Evolutionary conservation across 2,888 invertebrate genomes (phyloP).

Genomic region (Meloe dianella): DNA sequence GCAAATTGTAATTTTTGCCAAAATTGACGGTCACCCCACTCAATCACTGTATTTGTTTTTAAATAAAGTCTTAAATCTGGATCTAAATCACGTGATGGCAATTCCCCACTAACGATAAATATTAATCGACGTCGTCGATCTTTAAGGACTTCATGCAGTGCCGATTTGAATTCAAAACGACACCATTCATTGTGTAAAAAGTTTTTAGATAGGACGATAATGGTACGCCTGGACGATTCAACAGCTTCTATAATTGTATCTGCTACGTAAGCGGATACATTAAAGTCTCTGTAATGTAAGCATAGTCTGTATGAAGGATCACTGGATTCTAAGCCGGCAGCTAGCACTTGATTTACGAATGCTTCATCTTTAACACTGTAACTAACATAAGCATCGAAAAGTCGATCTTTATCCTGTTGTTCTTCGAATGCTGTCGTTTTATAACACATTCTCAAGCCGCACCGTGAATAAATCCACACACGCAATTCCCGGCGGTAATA

Average conservation of each 20-base stretch:
- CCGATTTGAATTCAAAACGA: slow-evolving; percentile 92
- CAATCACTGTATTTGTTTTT: slow-evolving; percentile 89
- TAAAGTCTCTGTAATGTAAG: slow-evolving; percentile 90
- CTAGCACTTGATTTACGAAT: slow-evolving; percentile 87
- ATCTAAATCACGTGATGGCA: slow-evolving; percentile 88
- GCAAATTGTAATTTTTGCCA: slow-evolving; percentile 95
- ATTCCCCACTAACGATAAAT: slow-evolving; percentile 87
- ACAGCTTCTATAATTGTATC: slow-evolving; percentile 94
- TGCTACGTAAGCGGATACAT: slow-evolving; percentile 85
- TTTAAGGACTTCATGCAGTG: slow-evolving; percentile 88
- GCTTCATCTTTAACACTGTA: slow-evolving; percentile 93
- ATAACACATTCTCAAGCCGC: slow-evolving; percentile 86
- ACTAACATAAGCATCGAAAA: slow-evolving; percentile 94
- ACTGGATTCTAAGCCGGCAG: slow-evolving; percentile 83
- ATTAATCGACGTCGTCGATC: slow-evolving; percentile 86
- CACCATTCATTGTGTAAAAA: slow-evolving; percentile 96
- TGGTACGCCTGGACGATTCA: slow-evolving; percentile 86
- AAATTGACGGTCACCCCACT: slow-evolving; percentile 93
- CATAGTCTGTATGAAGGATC: slow-evolving; percentile 86
- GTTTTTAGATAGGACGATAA: slow-evolving; percentile 89
- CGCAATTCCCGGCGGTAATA: slow-evolving; percentile 82
- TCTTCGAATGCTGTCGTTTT: slow-evolving; percentile 81
- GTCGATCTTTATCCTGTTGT: slow-evolving; percentile 80
- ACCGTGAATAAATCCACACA: slow-evolving; percentile 86
- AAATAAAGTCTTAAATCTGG: slow-evolving; percentile 88